A percentile compares a stretch with the other conserved stretches of the same genome.
Evolutionary conservation across 2,888 invertebrate genomes (phyloP).

Genomic region (Ephialtes manifestator): DNA sequence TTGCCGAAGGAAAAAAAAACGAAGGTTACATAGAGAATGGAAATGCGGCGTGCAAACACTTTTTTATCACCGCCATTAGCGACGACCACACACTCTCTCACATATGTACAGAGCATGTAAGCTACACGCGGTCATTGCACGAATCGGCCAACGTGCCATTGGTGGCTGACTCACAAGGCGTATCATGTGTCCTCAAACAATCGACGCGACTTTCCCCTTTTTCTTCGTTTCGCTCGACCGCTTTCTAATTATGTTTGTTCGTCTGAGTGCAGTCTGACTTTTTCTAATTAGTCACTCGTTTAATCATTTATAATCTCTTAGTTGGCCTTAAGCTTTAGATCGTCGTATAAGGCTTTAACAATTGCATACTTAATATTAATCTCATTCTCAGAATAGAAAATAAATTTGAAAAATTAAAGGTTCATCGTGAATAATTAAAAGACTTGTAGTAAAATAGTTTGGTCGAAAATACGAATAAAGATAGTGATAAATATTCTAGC

Average conservation of each 20-base stretch:
- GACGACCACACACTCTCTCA: slow-evolving; percentile 77
- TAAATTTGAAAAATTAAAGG: not conserved
- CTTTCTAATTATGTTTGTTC: slow-evolving; percentile 84
- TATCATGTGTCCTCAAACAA: slow-evolving; percentile 85
- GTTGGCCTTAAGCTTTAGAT: not conserved
- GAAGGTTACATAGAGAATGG: slow-evolving; percentile 17
- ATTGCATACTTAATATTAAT: not conserved
- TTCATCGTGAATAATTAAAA: not conserved
- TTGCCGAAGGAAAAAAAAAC: slow-evolving; percentile 38
- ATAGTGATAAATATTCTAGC: not conserved
- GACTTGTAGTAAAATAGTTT: not conserved
- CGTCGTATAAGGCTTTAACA: not conserved
- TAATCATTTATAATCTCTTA: slow-evolving; percentile 76
- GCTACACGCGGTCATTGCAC: slow-evolving; percentile 50
- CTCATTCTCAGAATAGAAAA: not conserved
- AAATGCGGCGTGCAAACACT: slow-evolving; percentile 77
- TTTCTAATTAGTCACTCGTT: slow-evolving; percentile 82
- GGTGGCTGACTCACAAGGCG: slow-evolving; percentile 74
- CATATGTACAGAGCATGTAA: slow-evolving; percentile 66
- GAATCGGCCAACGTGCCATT: slow-evolving; percentile 53
- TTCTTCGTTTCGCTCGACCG: slow-evolving; percentile 77
- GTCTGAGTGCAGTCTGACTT: slow-evolving; percentile 80
- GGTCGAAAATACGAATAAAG: not conserved
- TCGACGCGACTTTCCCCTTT: slow-evolving; percentile 77
- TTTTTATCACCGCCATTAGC: slow-evolving; percentile 82